Conservation (phyloP, 1,140 invertebrate species). For the Ctenoplectra terminalis region DNA sequence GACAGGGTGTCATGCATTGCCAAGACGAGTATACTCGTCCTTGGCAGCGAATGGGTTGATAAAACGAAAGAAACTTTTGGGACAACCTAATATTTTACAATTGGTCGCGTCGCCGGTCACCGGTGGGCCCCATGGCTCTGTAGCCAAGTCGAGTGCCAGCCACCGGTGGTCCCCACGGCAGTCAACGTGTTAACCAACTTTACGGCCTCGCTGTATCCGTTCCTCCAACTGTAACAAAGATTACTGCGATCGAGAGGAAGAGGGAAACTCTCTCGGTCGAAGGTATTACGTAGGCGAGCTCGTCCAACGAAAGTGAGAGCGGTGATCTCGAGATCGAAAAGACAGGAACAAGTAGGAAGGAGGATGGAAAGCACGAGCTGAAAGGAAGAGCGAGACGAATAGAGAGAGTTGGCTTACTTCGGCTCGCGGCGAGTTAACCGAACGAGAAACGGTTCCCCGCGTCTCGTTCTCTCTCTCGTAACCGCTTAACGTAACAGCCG, state of each 20-base stretch:
- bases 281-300: constrained; percentile 7
- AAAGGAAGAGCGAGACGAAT: not conserved
- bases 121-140: no score
- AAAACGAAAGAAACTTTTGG: no score
- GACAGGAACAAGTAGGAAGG: not conserved
- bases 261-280: not conserved
- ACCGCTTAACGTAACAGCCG: constrained; percentile 77
- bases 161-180: no score
- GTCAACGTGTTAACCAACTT: no score
- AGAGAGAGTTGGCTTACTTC: constrained; percentile 56
- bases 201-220: no score
- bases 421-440: constrained; percentile 21
- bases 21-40: no score
- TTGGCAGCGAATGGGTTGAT: no score
- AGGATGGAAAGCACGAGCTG: not conserved
- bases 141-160: no score
- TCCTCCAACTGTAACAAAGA: not conserved
- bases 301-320: constrained; percentile 52
- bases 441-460: constrained; percentile 20
- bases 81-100: no score
- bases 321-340: constrained; percentile 30
- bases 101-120: no score
- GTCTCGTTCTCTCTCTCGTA: constrained; percentile 56
- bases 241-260: not conserved
- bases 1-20: no score